Evolutionary conservation across 2,888 invertebrate species (phyloP).

Genomic region (Caenorhabditis sp.): DNA sequence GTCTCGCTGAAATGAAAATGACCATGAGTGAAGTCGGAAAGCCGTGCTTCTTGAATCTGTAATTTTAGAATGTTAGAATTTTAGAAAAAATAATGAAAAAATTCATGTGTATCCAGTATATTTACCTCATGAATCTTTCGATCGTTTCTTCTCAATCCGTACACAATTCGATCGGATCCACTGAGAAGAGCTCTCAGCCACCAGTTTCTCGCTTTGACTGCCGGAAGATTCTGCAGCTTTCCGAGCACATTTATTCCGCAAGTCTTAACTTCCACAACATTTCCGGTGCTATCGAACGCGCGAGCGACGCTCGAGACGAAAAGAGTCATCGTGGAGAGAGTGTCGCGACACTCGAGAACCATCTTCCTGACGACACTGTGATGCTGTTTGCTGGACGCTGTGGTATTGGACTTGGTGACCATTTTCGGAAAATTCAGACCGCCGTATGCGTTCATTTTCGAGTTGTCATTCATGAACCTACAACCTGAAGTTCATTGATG

Average conservation of each 20-base stretch:
- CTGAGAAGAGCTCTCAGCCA: constrained; percentile 41
- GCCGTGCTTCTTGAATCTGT: constrained; percentile 29
- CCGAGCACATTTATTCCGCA: constrained; percentile 9
- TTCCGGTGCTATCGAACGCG: constrained; percentile 34
- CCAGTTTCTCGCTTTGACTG: constrained; percentile 31
- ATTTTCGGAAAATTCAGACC: constrained; percentile 41
- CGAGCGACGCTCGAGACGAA: constrained; percentile 47
- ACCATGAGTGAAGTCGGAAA: constrained; percentile 35
- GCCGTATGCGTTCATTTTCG: constrained; percentile 8
- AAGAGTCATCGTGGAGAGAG: constrained; percentile 1
- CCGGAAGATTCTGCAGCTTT: constrained; percentile 40
- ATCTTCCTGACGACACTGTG: constrained; percentile 37
- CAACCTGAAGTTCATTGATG: too few relatives aligned
- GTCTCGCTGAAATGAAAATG: constrained; percentile 24
- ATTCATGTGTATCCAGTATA: background rate
- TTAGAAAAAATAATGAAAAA: background rate
- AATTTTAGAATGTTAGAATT: background rate
- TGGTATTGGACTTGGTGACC: background rate
- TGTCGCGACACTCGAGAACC: constrained; percentile 5
- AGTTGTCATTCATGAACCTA: background rate
- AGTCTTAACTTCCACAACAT: constrained; percentile 44
- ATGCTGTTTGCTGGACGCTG: background rate
- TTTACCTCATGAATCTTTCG: constrained; percentile 18
- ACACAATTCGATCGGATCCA: constrained; percentile 42
- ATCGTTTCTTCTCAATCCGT: constrained; percentile 24